These are phyloP conservation scores for Isichthys henryi DNA, from an alignment of 2,113 vertebrate species.

Conservation along the genomic window DNA sequence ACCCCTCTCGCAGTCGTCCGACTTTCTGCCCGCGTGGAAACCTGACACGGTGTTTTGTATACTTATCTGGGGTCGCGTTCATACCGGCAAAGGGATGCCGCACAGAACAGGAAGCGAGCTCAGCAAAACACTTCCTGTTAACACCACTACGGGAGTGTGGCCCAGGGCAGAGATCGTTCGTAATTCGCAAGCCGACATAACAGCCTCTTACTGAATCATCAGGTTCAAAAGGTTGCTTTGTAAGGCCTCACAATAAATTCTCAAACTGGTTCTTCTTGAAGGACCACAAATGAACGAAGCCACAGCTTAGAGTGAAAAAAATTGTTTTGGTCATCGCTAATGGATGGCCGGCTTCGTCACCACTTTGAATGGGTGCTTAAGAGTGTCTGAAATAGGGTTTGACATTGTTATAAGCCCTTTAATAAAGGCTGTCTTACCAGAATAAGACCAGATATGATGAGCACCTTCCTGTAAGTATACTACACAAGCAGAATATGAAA, in stretches of 20 bases:
- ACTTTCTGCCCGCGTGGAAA: background rate
- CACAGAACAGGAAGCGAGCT: slow-evolving; percentile 6
- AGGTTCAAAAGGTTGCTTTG: background rate
- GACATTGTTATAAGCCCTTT: background rate
- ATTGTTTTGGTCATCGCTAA: background rate
- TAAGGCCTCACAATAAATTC: background rate
- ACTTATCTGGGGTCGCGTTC: background rate
- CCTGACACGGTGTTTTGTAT: background rate
- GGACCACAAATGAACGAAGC: background rate
- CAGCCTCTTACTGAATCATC: background rate
- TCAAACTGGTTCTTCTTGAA: background rate
- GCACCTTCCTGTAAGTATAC: background rate
- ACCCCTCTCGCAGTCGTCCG: background rate
- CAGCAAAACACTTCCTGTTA: slow-evolving; percentile 6
- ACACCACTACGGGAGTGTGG: background rate
- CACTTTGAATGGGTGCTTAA: background rate
- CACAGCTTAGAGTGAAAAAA: background rate
- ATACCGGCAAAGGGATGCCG: background rate
- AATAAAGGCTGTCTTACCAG: background rate
- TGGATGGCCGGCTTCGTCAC: background rate
- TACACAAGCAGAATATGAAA: background rate
- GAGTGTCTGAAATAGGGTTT: background rate
- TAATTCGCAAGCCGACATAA: background rate
- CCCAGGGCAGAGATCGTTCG: background rate
- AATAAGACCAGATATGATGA: background rate